A percentile compares a stretch with the other conserved stretches of the same genome.
Evolutionary conservation across 2,797 vertebrate species (phyloP).

Genomic region (Setipinna tenuifilis): DNA sequence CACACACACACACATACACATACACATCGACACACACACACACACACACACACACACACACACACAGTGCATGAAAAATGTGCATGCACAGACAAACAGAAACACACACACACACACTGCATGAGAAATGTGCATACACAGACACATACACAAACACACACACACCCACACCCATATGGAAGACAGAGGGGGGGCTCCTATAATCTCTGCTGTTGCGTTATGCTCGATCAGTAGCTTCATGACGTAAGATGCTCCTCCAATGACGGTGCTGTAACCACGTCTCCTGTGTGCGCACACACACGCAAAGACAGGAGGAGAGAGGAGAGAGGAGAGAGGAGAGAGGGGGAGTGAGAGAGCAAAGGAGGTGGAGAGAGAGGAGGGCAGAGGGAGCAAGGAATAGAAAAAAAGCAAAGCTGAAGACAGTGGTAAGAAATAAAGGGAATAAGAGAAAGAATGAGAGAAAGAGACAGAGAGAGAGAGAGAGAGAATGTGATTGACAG

Average conservation of each 20-base stretch:
- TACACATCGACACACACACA: constrained; percentile 29
- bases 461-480: constrained; percentile 14
- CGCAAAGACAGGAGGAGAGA: constrained; percentile 13
- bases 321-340: not conserved
- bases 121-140: not conserved
- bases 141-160: constrained; percentile 12
- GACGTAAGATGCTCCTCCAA: constrained; percentile 38
- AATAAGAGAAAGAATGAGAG: not conserved
- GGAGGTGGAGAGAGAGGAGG: no score
- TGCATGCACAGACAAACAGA: not conserved
- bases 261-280: constrained; percentile 26
- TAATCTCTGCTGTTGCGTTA: constrained; percentile 23
- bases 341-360: not conserved
- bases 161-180: constrained; percentile 32
- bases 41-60: constrained; percentile 32
- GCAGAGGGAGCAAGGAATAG: no score
- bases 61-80: not conserved
- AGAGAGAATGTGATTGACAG: constrained; percentile 31
- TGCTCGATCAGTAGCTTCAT: constrained; percentile 39
- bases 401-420: no score
- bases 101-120: not conserved
- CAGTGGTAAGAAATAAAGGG: no score
- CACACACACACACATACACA: not conserved
- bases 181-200: constrained; percentile 23
- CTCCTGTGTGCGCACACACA: not conserved